phyloP scores from a whole-genome alignment of 2,888 invertebrate genomes.

The Acronicta alni region DNA sequence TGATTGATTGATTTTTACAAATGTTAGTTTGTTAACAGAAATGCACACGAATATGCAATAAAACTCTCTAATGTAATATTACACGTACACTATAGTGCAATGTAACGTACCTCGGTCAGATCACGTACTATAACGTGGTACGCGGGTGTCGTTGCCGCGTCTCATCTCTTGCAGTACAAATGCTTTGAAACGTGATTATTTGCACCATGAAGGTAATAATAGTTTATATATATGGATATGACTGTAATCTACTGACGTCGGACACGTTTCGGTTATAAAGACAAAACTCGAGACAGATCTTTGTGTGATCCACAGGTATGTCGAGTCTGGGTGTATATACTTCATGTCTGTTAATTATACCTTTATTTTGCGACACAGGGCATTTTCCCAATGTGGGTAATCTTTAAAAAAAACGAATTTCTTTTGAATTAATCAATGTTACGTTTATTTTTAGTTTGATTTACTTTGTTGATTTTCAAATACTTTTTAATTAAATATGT shows the following conservation, averaged over 20 bases:
- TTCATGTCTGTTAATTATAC: no score
- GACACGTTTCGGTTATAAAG: neutral
- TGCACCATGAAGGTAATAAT: conserved; percentile 3
- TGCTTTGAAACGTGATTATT: conserved; percentile 25
- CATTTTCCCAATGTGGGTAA: no score
- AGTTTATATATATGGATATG: neutral
- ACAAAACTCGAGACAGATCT: no score
- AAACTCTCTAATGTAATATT: conserved; percentile 23
- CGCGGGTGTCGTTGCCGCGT: conserved; percentile 17
- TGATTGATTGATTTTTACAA: no score
- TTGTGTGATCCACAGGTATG: no score
- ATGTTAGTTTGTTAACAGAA: conserved; percentile 15
- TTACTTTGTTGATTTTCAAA: no score
- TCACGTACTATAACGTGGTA: conserved; percentile 41
- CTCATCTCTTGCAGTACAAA: conserved; percentile 2
- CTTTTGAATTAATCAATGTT: no score
- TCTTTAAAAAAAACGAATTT: no score
- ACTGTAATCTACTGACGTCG: neutral
- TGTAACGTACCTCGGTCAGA: conserved; percentile 12
- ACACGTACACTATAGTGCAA: conserved; percentile 24
- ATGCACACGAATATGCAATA: conserved; percentile 38
- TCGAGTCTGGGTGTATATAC: no score
- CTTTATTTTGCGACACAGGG: no score
- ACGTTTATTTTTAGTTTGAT: no score
- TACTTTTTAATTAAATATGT: no score